phyloP scores from a whole-genome alignment of 1,140 invertebrate species.

The Cyclina sinensis region DNA sequence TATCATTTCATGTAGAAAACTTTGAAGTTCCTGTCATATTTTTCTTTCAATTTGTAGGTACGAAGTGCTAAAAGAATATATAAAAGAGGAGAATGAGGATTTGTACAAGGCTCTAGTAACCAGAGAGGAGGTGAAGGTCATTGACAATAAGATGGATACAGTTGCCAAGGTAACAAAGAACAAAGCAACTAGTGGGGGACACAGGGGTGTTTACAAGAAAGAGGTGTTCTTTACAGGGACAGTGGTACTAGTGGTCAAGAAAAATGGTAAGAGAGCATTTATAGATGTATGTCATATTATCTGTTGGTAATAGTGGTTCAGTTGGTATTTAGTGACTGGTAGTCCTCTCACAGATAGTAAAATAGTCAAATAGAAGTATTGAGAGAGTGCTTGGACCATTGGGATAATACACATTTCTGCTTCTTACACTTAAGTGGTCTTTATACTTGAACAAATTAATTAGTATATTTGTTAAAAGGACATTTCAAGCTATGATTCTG shows the following conservation, averaged over 20 bases:
- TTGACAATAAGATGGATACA: conserved; percentile 54
- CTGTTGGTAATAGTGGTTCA: neutral
- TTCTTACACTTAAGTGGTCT: no score
- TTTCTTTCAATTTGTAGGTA: no score
- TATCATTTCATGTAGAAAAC: no score
- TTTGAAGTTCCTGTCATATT: no score
- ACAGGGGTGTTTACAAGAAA: conserved; percentile 23
- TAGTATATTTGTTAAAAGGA: no score
- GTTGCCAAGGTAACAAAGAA: conserved; percentile 60
- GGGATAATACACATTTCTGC: no score
- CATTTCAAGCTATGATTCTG: no score
- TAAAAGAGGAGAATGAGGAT: conserved; percentile 59
- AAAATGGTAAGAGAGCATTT: conserved; percentile 25
- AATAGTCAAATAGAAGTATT: no score
- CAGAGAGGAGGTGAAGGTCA: conserved; percentile 18
- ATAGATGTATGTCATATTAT: neutral
- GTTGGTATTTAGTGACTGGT: no score
- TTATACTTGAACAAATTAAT: no score
- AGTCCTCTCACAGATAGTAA: no score
- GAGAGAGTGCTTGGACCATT: no score
- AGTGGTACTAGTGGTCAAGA: conserved; percentile 44
- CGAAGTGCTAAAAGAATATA: conserved; percentile 42
- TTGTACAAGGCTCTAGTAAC: conserved; percentile 55
- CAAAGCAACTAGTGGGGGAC: neutral
- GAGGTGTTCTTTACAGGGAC: conserved; percentile 59